These are phyloP conservation scores for Lasius platythorax DNA, from an alignment of 2,888 invertebrate species.

Conservation along the genomic window DNA sequence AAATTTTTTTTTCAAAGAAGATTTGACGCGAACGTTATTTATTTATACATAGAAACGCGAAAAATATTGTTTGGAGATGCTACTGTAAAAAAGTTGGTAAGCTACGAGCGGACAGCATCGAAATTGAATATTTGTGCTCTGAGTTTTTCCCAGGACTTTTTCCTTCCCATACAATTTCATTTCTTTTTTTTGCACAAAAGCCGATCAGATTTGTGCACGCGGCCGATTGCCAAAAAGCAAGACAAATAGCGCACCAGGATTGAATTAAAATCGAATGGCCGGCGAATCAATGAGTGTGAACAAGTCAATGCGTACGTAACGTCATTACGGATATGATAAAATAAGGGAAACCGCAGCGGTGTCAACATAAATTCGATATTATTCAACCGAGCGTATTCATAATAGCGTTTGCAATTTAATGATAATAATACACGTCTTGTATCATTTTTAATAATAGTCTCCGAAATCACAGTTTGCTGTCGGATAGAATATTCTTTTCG, in stretches of 20 bases:
- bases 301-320: slow-evolving; percentile 71
- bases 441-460: neutral
- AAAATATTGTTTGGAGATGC: slow-evolving; percentile 1
- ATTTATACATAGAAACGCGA: slow-evolving; percentile 4
- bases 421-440: neutral
- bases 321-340: slow-evolving; percentile 68
- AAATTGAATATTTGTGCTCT: slow-evolving; percentile 54
- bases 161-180: slow-evolving; percentile 8
- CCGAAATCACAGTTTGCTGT: neutral
- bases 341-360: slow-evolving; percentile 56
- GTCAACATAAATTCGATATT: slow-evolving; percentile 63
- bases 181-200: slow-evolving; percentile 44
- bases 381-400: slow-evolving; percentile 60
- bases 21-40: neutral
- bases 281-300: slow-evolving; percentile 73
- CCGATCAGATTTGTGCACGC: slow-evolving; percentile 69
- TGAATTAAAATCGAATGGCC: slow-evolving; percentile 74
- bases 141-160: slow-evolving; percentile 20
- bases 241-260: slow-evolving; percentile 66
- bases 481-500: neutral
- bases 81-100: slow-evolving; percentile 24
- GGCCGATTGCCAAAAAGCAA: slow-evolving; percentile 70
- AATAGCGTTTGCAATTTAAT: neutral
- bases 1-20: neutral
- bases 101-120: slow-evolving; percentile 27